Evolutionary conservation across 1,140 invertebrate genomes (phyloP).

Genomic region (Odontomachus brunneus): DNA sequence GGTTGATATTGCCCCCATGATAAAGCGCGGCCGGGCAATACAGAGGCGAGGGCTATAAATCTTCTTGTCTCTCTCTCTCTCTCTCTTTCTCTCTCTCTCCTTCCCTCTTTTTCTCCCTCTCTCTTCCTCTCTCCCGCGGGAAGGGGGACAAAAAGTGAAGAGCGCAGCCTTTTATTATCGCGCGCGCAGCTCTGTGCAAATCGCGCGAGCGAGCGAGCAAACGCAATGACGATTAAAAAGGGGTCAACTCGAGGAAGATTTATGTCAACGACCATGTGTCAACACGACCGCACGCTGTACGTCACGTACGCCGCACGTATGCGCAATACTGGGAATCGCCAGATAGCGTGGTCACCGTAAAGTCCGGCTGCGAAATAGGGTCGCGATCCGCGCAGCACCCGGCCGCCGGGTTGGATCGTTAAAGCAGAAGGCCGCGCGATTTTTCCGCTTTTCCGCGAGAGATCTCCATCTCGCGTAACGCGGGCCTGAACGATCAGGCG

Average conservation of each 20-base stretch:
- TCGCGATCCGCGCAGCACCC: slow-evolving; percentile 8
- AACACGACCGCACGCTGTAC: slow-evolving; percentile 30
- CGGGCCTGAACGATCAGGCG: no score
- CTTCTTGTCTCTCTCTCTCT: neutral
- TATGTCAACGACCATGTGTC: slow-evolving; percentile 72
- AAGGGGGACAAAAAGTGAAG: slow-evolving; percentile 12
- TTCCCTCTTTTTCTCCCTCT: no score
- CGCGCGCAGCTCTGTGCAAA: slow-evolving; percentile 19
- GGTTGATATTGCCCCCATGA: slow-evolving; percentile 54
- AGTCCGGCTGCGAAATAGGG: slow-evolving; percentile 58
- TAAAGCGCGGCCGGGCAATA: slow-evolving; percentile 35
- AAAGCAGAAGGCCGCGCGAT: slow-evolving; percentile 1
- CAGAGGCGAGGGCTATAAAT: slow-evolving; percentile 48
- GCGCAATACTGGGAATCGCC: slow-evolving; percentile 35
- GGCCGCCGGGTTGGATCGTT: neutral
- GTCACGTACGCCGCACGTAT: slow-evolving; percentile 52
- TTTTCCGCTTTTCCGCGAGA: slow-evolving; percentile 5
- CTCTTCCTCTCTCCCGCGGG: neutral
- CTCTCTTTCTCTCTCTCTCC: neutral
- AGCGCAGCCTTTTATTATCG: slow-evolving; percentile 49
- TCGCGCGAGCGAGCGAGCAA: slow-evolving; percentile 20
- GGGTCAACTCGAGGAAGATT: slow-evolving; percentile 77
- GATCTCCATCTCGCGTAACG: no score
- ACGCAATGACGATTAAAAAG: slow-evolving; percentile 74
- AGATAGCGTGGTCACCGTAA: slow-evolving; percentile 38